Conservation (phyloP, 1,140 invertebrate species). For the Campoletis sonorensis region DNA sequence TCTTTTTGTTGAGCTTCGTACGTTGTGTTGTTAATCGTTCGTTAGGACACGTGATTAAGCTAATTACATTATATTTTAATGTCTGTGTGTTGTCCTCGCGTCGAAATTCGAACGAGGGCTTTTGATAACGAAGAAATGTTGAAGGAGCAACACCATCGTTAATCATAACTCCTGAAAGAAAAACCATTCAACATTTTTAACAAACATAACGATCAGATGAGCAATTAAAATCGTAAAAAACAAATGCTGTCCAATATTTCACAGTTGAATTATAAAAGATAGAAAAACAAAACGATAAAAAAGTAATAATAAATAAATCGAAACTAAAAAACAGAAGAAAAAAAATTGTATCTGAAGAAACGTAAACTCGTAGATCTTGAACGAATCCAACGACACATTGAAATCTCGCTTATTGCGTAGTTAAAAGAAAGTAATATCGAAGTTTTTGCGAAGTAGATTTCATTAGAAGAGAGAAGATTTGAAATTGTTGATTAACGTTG, state of each 20-base stretch:
- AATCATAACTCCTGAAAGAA: too few relatives aligned
- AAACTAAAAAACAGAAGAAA: neutral
- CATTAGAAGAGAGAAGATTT: constrained; percentile 21
- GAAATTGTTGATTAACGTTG: constrained; percentile 9
- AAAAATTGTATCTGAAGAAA: too few relatives aligned
- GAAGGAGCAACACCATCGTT: too few relatives aligned
- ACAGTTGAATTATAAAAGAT: too few relatives aligned
- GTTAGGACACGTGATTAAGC: constrained; percentile 47
- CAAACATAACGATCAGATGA: too few relatives aligned
- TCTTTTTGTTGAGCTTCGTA: constrained; percentile 67
- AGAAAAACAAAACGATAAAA: too few relatives aligned
- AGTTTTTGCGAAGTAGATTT: constrained; percentile 27
- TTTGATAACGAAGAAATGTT: too few relatives aligned
- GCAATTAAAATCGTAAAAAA: too few relatives aligned
- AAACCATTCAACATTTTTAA: too few relatives aligned
- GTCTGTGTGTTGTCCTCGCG: neutral
- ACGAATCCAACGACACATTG: too few relatives aligned
- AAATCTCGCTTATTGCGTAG: constrained; percentile 41
- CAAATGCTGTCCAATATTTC: too few relatives aligned
- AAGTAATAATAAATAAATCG: neutral
- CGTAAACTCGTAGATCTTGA: too few relatives aligned
- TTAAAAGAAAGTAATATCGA: constrained; percentile 31
- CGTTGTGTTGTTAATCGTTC: constrained; percentile 60
- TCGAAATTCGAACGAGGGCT: neutral
- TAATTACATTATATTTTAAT: constrained; percentile 8